Base-by-base conservation (phyloP, 37 sponge, comb jelly and placozoan genomes). In the Cliona cf. orientalis region DNA sequence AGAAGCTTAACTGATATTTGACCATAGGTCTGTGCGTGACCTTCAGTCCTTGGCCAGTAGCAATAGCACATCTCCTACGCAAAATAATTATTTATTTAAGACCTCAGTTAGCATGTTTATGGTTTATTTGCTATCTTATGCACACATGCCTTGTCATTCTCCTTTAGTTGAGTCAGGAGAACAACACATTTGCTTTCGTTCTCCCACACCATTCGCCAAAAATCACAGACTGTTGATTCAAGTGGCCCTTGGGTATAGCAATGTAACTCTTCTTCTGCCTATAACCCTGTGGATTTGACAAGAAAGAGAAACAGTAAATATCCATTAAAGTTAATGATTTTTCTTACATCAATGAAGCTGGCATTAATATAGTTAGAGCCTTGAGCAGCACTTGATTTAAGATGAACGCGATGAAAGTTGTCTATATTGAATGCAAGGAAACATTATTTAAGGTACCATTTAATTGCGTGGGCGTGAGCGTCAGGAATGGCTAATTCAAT, bases 161-260 rank as follows among this genome's bases (percentile, higher is more conserved):
- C 84, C 38, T 64, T 29, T 28, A 64, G 65, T n/a, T 46, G 22
- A 61, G 68, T 66, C 74, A 83, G 49, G 75, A 83, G 74, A 31
- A 83, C 84, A 49, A 83, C 75, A 35, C 66, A 66, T 41, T 49
- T 66, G 61, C 59, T 41, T 41, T 72, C 53, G 12, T 61, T 38
- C 74, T 82, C 82, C 90, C 90, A 89, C 5, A 90, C 53, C 91
- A 90, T 90, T 64, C 77, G 60, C 91, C 91, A 90, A 82, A 90
- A 90, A 76, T 90, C 91, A 44, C 75, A 61, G 76, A 85, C 83
- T 14, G 91, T 90, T 38, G 46, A 6, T 33, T 53, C 42, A 25
- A 90, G 78, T 2, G 91, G 91, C 11, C 81, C 91, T 71, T 90
- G 91, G 22, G 91, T 90, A n/a, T n/a, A 49, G 91, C 90, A 41